phyloP scores from a whole-genome alignment of 1,140 invertebrate genomes.

The Drosophila miranda region DNA sequence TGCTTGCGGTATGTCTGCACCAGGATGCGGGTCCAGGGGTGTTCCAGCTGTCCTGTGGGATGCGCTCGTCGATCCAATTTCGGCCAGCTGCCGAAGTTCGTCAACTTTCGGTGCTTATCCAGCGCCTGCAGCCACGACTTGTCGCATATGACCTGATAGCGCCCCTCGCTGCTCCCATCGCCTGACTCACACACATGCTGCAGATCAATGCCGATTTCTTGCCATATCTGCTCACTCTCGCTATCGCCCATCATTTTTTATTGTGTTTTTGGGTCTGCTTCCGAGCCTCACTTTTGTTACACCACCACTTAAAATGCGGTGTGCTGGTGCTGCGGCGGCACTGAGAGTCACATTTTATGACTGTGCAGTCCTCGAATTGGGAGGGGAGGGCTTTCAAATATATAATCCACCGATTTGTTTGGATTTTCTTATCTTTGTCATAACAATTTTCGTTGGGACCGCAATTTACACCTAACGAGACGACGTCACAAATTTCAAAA shows the following conservation, averaged over 20 bases:
- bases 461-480: too few relatives aligned
- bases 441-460: too few relatives aligned
- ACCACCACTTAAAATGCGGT: slow-evolving; percentile 6
- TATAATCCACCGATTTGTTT: slow-evolving; percentile 7
- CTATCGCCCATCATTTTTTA: slow-evolving; percentile 58
- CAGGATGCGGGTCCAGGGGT: slow-evolving; percentile 69
- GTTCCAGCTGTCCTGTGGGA: slow-evolving; percentile 61
- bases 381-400: not conserved
- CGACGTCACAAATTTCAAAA: too few relatives aligned
- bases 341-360: slow-evolving; percentile 28
- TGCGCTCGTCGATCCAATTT: slow-evolving; percentile 79
- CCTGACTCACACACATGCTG: slow-evolving; percentile 85
- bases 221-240: slow-evolving; percentile 82
- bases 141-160: slow-evolving; percentile 86
- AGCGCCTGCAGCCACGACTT: slow-evolving; percentile 87
- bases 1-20: slow-evolving; percentile 83
- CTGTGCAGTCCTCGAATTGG: slow-evolving; percentile 4
- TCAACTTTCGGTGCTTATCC: slow-evolving; percentile 83
- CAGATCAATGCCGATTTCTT: slow-evolving; percentile 86
- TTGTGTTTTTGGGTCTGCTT: not conserved
- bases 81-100: slow-evolving; percentile 80
- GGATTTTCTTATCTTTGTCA: not conserved
- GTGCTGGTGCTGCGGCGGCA: not conserved
- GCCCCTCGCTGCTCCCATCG: slow-evolving; percentile 71
- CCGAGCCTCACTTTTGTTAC: too few relatives aligned